These are phyloP conservation scores for Coryphaenoides rupestris DNA, from an alignment of 2,113 vertebrate genomes.

Conservation along the genomic window DNA sequence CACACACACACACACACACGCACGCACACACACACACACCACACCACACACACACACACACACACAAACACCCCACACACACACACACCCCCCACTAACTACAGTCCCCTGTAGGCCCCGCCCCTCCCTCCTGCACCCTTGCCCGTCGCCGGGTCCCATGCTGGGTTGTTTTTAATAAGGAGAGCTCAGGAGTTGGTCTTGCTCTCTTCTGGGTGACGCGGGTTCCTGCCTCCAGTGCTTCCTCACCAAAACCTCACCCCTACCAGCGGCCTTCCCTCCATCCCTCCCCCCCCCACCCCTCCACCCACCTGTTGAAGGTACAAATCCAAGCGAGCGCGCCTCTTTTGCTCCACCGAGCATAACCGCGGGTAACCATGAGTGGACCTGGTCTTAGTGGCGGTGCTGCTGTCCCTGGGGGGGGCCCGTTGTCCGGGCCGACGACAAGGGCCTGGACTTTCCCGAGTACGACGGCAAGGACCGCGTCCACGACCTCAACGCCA, in stretches of 20 bases:
- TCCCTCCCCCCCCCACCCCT: neutral
- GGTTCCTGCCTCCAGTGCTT: constrained; percentile 66
- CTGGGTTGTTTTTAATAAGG: constrained; percentile 68
- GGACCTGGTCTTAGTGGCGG: constrained; percentile 71
- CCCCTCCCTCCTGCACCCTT: constrained; percentile 64
- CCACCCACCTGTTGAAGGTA: constrained; percentile 22
- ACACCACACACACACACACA: constrained; percentile 51
- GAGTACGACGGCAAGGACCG: constrained; percentile 86
- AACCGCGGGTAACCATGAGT: constrained; percentile 73
- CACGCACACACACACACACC: constrained; percentile 37
- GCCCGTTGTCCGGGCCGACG: constrained; percentile 66
- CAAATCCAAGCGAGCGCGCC: constrained; percentile 3
- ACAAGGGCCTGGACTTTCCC: constrained; percentile 81
- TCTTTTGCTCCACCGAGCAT: constrained; percentile 1
- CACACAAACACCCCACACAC: constrained; percentile 48
- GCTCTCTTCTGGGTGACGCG: constrained; percentile 73
- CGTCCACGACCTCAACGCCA: constrained; percentile 78
- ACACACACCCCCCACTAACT: constrained; percentile 35
- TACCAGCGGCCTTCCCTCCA: constrained; percentile 6
- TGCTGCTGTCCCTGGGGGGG: constrained; percentile 60
- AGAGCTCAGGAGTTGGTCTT: constrained; percentile 68
- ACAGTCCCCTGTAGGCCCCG: constrained; percentile 65
- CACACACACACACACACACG: constrained; percentile 32
- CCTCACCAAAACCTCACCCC: constrained; percentile 36
- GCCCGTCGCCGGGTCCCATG: constrained; percentile 57